Conservation (phyloP, 2,113 vertebrate genomes). For the Hystrix brachyura region DNA sequence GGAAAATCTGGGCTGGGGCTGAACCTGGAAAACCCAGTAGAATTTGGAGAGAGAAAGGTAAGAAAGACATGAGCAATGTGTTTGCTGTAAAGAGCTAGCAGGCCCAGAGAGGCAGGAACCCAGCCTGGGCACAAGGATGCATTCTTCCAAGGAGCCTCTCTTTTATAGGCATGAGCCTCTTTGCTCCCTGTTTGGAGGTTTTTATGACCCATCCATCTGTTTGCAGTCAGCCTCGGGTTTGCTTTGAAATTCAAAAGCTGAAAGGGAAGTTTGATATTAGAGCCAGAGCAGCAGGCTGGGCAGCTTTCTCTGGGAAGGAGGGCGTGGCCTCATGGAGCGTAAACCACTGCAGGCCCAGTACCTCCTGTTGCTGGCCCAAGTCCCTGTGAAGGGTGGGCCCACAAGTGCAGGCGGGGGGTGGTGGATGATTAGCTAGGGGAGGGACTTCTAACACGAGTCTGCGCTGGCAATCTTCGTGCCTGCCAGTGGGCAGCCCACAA, state of each 20-base stretch:
- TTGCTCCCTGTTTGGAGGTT: constrained; percentile 71
- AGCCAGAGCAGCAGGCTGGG: constrained; percentile 73
- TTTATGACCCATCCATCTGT: constrained; percentile 75
- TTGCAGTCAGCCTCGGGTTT: constrained; percentile 83
- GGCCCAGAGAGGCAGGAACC: neutral
- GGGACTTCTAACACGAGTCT: neutral
- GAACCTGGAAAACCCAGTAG: constrained; percentile 23
- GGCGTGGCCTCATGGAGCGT: constrained; percentile 23
- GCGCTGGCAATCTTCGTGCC: neutral
- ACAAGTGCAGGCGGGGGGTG: neutral
- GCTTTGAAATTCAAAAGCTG: constrained; percentile 85
- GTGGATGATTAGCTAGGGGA: neutral
- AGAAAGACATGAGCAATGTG: neutral
- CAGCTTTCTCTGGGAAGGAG: constrained; percentile 64
- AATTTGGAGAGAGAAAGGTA: neutral
- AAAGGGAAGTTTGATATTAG: constrained; percentile 78
- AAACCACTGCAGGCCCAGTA: constrained; percentile 32
- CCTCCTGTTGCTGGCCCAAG: constrained; percentile 37
- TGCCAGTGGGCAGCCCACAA: fast-evolving
- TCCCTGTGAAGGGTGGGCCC: neutral
- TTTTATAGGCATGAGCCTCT: constrained; percentile 50
- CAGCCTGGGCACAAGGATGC: constrained; percentile 57
- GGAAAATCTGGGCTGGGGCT: neutral
- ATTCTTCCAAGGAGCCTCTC: constrained; percentile 62
- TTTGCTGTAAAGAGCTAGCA: neutral